A percentile compares a stretch with the other conserved stretches of the same genome.
Conservation (phyloP, 2,797 vertebrate species). For the Chelon labrosus region DNA sequence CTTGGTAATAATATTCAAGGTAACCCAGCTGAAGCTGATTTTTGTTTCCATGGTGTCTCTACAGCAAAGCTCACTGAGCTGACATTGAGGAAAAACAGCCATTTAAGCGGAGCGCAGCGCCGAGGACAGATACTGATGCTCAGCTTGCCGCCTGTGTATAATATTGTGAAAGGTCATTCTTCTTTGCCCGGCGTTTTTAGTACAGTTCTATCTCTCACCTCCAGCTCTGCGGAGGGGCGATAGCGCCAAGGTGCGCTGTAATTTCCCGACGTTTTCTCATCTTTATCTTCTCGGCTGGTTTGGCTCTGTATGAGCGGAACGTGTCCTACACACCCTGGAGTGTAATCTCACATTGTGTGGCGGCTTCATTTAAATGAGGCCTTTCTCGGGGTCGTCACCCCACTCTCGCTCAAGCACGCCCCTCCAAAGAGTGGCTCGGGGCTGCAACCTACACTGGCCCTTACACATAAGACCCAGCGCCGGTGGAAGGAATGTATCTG, state of each 20-base stretch:
- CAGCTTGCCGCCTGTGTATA: slow-evolving; percentile 52
- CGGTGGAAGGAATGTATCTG: neutral
- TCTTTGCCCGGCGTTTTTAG: slow-evolving; percentile 64
- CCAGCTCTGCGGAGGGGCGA: slow-evolving; percentile 66
- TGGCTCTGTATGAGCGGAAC: slow-evolving; percentile 47
- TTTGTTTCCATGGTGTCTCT: slow-evolving; percentile 34
- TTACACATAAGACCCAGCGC: slow-evolving; percentile 1
- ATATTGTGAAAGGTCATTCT: slow-evolving; percentile 68
- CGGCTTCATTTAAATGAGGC: slow-evolving; percentile 73
- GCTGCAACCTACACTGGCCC: slow-evolving; percentile 35
- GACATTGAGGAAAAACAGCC: slow-evolving; percentile 63
- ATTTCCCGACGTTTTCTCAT: slow-evolving; percentile 74
- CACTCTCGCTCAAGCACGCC: slow-evolving; percentile 38
- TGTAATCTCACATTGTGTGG: slow-evolving; percentile 71
- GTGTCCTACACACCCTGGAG: slow-evolving; percentile 67
- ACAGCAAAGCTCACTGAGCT: slow-evolving; percentile 27
- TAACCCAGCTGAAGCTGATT: slow-evolving; percentile 1
- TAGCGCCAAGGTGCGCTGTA: slow-evolving; percentile 65
- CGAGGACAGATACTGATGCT: slow-evolving; percentile 63
- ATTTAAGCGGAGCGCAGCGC: slow-evolving; percentile 47
- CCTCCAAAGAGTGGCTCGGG: slow-evolving; percentile 27
- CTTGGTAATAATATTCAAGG: slow-evolving; percentile 17
- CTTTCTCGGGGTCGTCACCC: slow-evolving; percentile 69
- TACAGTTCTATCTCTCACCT: slow-evolving; percentile 76
- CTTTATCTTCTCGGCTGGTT: slow-evolving; percentile 72